These are phyloP conservation scores for Hirudo medicinalis DNA, from an alignment of 1,140 invertebrate species.

Conservation along the genomic window DNA sequence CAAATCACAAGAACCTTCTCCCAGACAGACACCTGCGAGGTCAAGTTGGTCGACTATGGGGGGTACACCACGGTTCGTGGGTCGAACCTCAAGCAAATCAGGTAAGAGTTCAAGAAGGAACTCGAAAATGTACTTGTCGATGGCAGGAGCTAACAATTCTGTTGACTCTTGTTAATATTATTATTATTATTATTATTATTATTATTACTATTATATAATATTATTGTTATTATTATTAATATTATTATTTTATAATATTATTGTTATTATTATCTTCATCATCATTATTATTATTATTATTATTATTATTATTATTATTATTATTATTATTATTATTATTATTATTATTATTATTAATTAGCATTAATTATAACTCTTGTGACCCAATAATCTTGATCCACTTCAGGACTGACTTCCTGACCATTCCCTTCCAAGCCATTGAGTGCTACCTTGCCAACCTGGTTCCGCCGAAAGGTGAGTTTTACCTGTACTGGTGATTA, in stretches of 20 bases:
- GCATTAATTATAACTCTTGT: neutral
- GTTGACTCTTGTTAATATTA: neutral
- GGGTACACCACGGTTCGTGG: constrained; percentile 68
- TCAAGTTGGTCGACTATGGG: constrained; percentile 84
- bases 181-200: constrained; percentile 5
- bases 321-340: neutral
- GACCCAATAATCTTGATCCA: neutral
- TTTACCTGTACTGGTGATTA: neutral
- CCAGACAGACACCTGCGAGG: constrained; percentile 52
- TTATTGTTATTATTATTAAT: neutral
- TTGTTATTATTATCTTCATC: neutral
- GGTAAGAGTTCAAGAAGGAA: constrained; percentile 25
- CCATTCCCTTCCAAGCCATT: constrained; percentile 84
- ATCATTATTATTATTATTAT: neutral
- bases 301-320: neutral
- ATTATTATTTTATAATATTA: constrained; percentile 5
- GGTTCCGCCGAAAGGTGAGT: constrained; percentile 59
- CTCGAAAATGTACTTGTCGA: neutral
- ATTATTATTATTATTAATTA: neutral
- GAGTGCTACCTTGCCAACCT: constrained; percentile 83
- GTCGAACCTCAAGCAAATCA: constrained; percentile 64
- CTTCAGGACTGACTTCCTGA: constrained; percentile 67
- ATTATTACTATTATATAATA: constrained; percentile 3
- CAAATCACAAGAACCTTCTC: constrained; percentile 54
- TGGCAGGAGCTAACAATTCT: neutral